Evolutionary conservation across 2,888 invertebrate genomes (phyloP), one percentile per base, ranked within the genome.

Genomic region (Hypselothyrea guttata): DNA sequence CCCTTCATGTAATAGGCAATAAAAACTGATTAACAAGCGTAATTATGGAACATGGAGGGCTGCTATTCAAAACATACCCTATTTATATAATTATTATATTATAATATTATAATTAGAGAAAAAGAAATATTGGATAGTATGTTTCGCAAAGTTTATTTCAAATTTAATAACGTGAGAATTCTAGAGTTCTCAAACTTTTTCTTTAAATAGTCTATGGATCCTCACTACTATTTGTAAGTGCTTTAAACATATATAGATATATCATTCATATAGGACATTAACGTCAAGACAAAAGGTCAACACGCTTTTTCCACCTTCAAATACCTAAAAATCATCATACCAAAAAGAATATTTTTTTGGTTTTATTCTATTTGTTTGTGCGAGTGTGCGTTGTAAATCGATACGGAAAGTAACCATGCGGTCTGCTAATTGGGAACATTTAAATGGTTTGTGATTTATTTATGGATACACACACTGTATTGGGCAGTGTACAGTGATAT

Each of bases 361-460:
- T 12, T 13, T 47, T 52, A 18, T 11, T 27, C 30, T 37, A 37
- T 28, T 44, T 28, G 2, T 16, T 45, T 12, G 47, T 35, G 28
- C 34, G 12, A 18, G 8, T 38, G 49, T 22, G 7, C 5, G 22
- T 38, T 54, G 77, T 41, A 65, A 69, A 70, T 70, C 64, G 58
- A 63, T 72, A 68, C 35, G 42, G 18, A 59, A 44, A 41, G 69
- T 52, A 68, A 35, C 31, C 53, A 59, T 27, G 52, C 52, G 63
- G 58, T 15, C 47, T 22, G 53, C 47, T 61, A 57, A 53, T 71
- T 71, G 56, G 30, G 51, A 42, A 59, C 45, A 44, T 56, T 71
- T 57, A 67, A 71, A 60, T 53, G 35, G 51, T 63, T 60, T 67
- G n/a, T n/a, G 67, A 67, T 63, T 71, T 71, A 71, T 71, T 63